Base-by-base conservation (phyloP, 1,140 invertebrate genomes). In the Cherax destructor region DNA sequence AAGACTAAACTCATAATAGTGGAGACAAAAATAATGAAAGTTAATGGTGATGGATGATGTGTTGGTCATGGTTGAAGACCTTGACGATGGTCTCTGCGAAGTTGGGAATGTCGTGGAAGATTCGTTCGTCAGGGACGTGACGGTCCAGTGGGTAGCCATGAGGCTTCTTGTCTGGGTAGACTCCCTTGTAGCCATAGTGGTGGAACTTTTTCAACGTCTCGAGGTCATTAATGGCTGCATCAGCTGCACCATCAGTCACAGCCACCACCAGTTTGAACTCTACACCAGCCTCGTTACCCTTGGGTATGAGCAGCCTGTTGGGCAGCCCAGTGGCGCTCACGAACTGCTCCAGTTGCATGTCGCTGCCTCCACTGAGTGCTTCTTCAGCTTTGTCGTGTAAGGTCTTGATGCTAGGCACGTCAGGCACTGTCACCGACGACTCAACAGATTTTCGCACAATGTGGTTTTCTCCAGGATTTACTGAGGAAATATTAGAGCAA, bases 271-370 rank as follows among this genome's bases (percentile, higher is more conserved):
- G 52, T 16, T 78, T 30, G 85, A 86, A 86, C 13, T 52, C 56
- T 1, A 86, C 18, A 61, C 85, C 85, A 47, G 69, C 72, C 11
- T 21, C 56, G 24, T 86, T 88, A 61, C 87, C 87, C 61, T 88
- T 88, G 78, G 87, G 76, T 16, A 88, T 56, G n/a, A 88, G 87
- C 77, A 88, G 78, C 24, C 87, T 78, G 65, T 88, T 88, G 65
- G 87, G 87, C 47, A 88, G 59, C 5, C 87, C 87, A 52, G 65
- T 50, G 7, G 78, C 87, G 61, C 87, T 88, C 41, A 30, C 79
- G 41, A 74, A 88, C 13, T 88, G 59, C 0, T 72, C 65, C 18
- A 83, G 87, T 16, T 80, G n/a, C 4, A 81, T 47, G 1, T 81
- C 87, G 2, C 41, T 24, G 59, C 87, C 79, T 2, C 61, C 24